Percentiles rank a stretch among this genome's conserved stretches.
Evolutionary conservation across 2,888 invertebrate species (phyloP).

Genomic region (Pyrocoelia pectoralis): DNA sequence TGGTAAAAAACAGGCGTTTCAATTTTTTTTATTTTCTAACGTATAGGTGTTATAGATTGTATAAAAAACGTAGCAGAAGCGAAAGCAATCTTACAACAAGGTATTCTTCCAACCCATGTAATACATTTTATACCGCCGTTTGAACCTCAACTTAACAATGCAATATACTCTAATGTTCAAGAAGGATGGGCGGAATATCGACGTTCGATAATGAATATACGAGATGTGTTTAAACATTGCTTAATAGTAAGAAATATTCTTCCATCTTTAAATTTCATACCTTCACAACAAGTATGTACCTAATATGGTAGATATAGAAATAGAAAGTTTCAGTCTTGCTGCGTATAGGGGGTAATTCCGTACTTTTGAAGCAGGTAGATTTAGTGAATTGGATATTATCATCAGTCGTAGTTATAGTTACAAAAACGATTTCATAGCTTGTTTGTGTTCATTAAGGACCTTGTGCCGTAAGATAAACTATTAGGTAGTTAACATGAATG

Average conservation of each 20-base stretch:
- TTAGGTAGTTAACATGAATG: too few species aligned
- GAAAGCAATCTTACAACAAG: conserved; percentile 56
- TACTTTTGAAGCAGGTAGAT: too few species aligned
- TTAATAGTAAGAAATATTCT: conserved; percentile 45
- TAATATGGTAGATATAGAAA: not conserved
- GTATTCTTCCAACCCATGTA: conserved; percentile 64
- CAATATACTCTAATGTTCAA: conserved; percentile 54
- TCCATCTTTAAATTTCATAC: not conserved
- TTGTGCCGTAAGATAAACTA: too few species aligned
- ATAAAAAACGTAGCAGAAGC: conserved; percentile 61
- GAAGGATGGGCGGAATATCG: conserved; percentile 53
- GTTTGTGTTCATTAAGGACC: too few species aligned
- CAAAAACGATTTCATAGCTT: too few species aligned
- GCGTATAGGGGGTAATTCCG: not conserved
- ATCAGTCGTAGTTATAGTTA: too few species aligned
- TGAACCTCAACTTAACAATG: conserved; percentile 50
- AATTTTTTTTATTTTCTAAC: not conserved
- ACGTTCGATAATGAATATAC: conserved; percentile 53
- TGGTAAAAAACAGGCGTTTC: conserved; percentile 45
- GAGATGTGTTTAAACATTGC: conserved; percentile 54
- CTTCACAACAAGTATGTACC: not conserved
- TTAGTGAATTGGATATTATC: too few species aligned
- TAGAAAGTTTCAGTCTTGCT: not conserved
- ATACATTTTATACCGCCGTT: conserved; percentile 59
- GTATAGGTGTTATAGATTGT: conserved; percentile 51